Evolutionary conservation across 2,113 vertebrate species (phyloP), one percentile per base, ranked within the genome.

Genomic region (Calidris pygmaea): DNA sequence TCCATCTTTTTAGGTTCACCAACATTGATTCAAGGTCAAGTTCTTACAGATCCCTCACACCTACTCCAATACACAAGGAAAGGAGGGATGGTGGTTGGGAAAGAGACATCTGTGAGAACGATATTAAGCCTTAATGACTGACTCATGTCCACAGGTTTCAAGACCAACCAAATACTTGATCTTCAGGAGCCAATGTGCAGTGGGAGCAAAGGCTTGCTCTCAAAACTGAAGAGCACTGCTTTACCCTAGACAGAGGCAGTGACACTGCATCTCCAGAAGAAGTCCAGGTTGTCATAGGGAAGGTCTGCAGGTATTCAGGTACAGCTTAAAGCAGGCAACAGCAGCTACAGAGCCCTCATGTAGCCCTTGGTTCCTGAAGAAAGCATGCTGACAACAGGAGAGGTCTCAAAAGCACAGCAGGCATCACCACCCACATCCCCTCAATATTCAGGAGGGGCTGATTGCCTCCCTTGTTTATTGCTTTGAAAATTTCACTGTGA

Each of bases 381-480:
- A 72, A 56, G 37, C 73, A 18, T 7, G 18, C 75, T 37, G 83
- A 20, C 63, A 74, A 24, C 2, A 0, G 66, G 66, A 72, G 53
- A 85, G 74, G 77, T 23, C 65, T 96, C 76, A 93, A 95, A 96
- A 60, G 86, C 96, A 73, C 86, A 0, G 96, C 73, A 84, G 79
- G 96, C 60, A 56, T 50, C 72, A 11, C 83, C 93, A 71, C 95
- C 92, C 90, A 93, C 93, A 13, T 4, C 70, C 47, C 60, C 41
- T 32, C 6, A 1, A 7, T 32, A 8, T 39, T 37, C 95, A 83
- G 52, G 52, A 91, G 90, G 90, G 70, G 87, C 80, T 95, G 94
- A 89, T 90, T 96, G 92, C 92, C 67, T 71, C 88, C 83, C 84
- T 96, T 89, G 83, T 96, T 92, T 27, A 11, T 13, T 7, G 27